A percentile compares a stretch with the other conserved stretches of the same genome.
These are phyloP conservation scores for Rhinolophus ferrumequinum DNA, from an alignment of 2,113 vertebrate species.

Conservation along the genomic window DNA sequence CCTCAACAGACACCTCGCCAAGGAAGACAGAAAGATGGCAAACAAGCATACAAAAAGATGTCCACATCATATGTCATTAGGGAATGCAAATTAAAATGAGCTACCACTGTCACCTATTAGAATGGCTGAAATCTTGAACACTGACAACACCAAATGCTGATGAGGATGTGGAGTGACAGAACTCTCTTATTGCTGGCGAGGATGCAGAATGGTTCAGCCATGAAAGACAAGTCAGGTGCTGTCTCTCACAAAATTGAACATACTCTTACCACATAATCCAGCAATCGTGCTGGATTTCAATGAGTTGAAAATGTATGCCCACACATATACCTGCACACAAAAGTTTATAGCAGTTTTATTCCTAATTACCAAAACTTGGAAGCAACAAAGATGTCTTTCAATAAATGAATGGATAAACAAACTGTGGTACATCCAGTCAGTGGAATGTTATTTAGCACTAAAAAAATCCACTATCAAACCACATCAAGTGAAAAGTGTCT, in stretches of 20 bases:
- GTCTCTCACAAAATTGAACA: neutral
- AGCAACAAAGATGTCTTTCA: neutral
- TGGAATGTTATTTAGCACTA: neutral
- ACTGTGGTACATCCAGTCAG: neutral
- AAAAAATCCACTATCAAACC: neutral
- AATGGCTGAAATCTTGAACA: neutral
- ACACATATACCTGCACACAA: neutral
- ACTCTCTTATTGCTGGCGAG: neutral
- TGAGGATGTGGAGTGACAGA: neutral
- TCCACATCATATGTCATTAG: neutral
- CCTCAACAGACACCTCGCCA: neutral
- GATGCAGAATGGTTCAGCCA: neutral
- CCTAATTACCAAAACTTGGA: neutral
- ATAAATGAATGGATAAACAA: neutral
- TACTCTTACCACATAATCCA: neutral
- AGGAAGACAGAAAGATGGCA: neutral
- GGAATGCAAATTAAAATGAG: neutral
- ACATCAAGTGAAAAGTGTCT: neutral
- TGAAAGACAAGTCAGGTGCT: neutral
- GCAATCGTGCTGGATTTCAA: neutral
- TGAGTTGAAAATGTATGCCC: neutral
- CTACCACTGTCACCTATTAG: neutral
- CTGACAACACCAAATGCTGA: neutral
- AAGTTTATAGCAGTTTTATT: neutral
- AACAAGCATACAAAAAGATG: neutral